Conservation (phyloP, 2,797 vertebrate genomes). For the Odontamblyopus lacepedii region DNA sequence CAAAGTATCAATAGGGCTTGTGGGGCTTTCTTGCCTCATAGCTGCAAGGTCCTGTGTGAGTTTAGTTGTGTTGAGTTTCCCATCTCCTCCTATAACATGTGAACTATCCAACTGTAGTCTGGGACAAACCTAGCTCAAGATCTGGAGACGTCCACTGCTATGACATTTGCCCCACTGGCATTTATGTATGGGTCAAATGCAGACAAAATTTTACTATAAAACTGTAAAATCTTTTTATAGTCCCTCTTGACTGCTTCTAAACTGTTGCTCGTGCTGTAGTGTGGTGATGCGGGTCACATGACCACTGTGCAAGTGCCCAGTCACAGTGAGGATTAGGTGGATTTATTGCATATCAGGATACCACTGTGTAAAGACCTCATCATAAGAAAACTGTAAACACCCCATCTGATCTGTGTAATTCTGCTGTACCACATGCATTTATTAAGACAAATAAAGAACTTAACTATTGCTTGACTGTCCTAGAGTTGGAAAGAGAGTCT, state of each 20-base stretch:
- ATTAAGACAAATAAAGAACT: too few relatives aligned
- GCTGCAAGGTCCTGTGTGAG: neutral
- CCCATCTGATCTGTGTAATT: too few relatives aligned
- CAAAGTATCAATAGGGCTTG: too few relatives aligned
- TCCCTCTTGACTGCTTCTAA: slow-evolving; percentile 16
- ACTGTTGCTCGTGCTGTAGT: slow-evolving; percentile 23
- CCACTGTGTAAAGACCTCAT: too few relatives aligned
- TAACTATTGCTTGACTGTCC: too few relatives aligned
- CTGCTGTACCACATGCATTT: too few relatives aligned
- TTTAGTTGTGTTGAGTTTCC: neutral
- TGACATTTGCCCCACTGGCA: neutral
- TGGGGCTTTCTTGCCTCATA: neutral
- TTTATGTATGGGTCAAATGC: neutral
- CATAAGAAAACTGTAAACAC: too few relatives aligned
- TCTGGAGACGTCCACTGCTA: neutral
- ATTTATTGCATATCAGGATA: too few relatives aligned
- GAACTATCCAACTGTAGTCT: neutral
- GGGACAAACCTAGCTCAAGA: neutral
- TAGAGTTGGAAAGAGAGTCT: too few relatives aligned
- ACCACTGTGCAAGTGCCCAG: slow-evolving; percentile 4
- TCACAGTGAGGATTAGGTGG: neutral
- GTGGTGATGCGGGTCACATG: slow-evolving; percentile 5
- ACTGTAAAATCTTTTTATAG: too few relatives aligned
- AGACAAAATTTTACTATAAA: neutral
- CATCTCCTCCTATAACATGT: neutral